Conservation (phyloP, 92 coral and sea anemone species). For the Actinostola sp. region DNA sequence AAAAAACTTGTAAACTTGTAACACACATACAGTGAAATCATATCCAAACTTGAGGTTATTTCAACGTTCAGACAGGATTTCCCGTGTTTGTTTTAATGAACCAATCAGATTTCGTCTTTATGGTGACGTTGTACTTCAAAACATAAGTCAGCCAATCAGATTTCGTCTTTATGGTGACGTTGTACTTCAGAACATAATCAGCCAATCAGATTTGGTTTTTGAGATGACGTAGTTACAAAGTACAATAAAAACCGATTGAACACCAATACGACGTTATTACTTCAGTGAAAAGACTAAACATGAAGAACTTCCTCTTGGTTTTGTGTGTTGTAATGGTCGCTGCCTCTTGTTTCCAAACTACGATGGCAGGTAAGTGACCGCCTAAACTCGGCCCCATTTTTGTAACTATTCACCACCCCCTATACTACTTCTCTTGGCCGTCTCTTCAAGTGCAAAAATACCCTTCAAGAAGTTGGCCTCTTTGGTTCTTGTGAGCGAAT, state of each 20-base stretch:
- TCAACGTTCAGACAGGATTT: too few species aligned
- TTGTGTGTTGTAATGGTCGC: constrained; percentile 8
- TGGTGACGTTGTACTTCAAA: too few species aligned
- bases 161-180: not conserved
- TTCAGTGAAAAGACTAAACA: not conserved
- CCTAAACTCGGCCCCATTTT: not conserved
- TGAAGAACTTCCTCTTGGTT: constrained; percentile 6
- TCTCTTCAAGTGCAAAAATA: not conserved
- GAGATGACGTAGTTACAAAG: too few species aligned
- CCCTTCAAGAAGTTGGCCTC: too few species aligned
- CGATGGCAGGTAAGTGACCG: constrained; percentile 8
- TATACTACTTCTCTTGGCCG: not conserved
- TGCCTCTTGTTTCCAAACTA: not conserved
- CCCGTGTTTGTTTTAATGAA: not conserved
- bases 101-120: not conserved
- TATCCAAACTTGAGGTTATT: too few species aligned
- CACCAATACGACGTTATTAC: not conserved
- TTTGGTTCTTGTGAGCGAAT: too few species aligned
- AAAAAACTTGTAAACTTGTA: too few species aligned
- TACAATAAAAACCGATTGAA: not conserved
- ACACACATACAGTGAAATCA: too few species aligned
- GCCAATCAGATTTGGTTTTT: too few species aligned
- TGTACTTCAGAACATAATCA: too few species aligned
- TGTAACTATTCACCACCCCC: not conserved
- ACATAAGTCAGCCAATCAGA: too few species aligned